Base-by-base conservation (phyloP, 2,888 invertebrate genomes). In the Synergus laeviventris region DNA sequence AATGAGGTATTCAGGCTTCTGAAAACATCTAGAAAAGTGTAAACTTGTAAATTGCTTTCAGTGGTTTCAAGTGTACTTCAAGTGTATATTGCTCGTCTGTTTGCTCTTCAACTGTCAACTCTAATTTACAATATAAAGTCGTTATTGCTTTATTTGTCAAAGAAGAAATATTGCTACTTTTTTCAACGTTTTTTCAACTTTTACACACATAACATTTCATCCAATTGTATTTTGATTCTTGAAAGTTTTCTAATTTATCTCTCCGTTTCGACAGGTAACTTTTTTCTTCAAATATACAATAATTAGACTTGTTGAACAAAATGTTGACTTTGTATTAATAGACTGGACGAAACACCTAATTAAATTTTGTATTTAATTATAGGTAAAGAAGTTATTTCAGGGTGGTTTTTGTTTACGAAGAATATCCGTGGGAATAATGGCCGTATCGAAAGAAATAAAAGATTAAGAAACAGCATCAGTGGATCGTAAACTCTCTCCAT, bases 31-130 rank as follows among this genome's bases (percentile, higher is more conserved):
- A 42, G 70, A 70, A 38, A 64, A 64, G 18, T 64, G 21, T 39
- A 64, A 64, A 64, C 39, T 64, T 64, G 59, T 24, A 59, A 62
- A 62, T 38, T 62, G 24, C 59, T 24, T 1, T 59, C 59, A 24
- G 24, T 24, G 24, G 24, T 24, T 59, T 21, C 4, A 59, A 59
- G 14, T 59, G 11, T 5, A 21, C 5, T 59, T 24, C 4, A 59
- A 59, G 14, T 59, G 14, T 24, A 24, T 59, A 21, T 24, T 12
- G 59, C 24, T 21, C 59, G 21, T 14, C 11, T 59, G 24, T 59
- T 21, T 24, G 5, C 24, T 59, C 14, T 21, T 4, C 59, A 1
- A 59, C 21, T 24, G 14, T 14, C 18, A 24, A 12, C 5, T 4
- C 4, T 24, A 14, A 24, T 59, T 59, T 59, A 7, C 14, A 24